These are phyloP conservation scores for Oikopleura albicans DNA, from an alignment of 23 tunicate species.

Conservation along the genomic window DNA sequence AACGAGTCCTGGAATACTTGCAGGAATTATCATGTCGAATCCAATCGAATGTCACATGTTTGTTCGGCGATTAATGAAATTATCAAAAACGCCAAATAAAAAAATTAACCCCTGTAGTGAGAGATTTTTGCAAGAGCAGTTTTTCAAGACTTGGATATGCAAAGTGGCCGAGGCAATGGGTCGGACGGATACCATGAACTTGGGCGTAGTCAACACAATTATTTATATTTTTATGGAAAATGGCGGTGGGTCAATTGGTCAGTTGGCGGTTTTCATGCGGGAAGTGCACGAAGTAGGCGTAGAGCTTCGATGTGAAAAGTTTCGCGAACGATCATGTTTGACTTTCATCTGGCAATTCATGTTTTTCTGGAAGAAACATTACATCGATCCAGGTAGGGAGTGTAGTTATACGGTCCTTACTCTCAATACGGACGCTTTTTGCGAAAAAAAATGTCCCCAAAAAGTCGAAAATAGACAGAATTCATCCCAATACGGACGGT, in stretches of 20 bases:
- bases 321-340: background rate
- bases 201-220: background rate
- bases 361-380: background rate
- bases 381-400: background rate
- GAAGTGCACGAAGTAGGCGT: background rate
- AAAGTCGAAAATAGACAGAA: too few species aligned
- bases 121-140: too few species aligned
- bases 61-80: background rate
- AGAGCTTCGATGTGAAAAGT: background rate
- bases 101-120: too few species aligned
- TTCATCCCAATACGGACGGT: too few species aligned
- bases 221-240: background rate
- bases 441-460: too few species aligned
- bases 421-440: too few species aligned
- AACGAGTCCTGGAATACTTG: background rate
- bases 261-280: background rate
- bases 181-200: background rate
- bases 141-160: too few species aligned
- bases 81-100: background rate
- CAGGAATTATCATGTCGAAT: background rate
- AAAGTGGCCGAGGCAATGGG: background rate
- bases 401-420: too few species aligned
- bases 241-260: background rate
- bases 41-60: background rate
- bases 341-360: background rate